Evolutionary conservation across 2,113 vertebrate species (phyloP), one percentile per base, ranked within the genome.

Genomic region (Varanus salvator): DNA sequence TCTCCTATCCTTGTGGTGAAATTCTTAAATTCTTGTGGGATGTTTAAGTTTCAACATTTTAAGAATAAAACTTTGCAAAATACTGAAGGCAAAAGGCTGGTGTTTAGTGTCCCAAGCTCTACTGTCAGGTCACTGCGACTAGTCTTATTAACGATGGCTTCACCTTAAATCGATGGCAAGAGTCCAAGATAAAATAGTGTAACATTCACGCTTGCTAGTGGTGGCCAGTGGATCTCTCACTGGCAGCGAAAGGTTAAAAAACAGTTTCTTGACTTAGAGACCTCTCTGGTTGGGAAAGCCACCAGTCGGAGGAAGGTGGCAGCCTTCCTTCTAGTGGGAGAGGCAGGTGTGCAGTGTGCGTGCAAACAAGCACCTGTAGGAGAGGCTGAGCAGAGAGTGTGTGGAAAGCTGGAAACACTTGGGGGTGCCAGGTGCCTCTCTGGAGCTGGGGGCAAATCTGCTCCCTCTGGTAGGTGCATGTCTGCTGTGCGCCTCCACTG

Each of bases 51-150:
- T 97, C 96, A 95, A 96, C 95, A 95, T 97, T 98, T 98, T 97
- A 97, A 95, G 97, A 98, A 85, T 97, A 97, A 98, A 97, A 92
- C 96, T 97, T 97, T 97, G 95, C 96, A 97, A 98, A 97, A 97
- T 97, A 97, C 71, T 77, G 85, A 84, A 93, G 94, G 86, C 86
- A 84, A 89, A 87, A 23, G 44, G 48, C 48, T 80, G 50, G 29
- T 9, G 80, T n/a, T 27, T 76, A 23, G 8, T 86, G 12, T 86
- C 69, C 64, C 50, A 44, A 38, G 27, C 52, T 27, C n/a, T 8
- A 21, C 64, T 71, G 21, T n/a, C 84, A 52, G 78, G 34, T 27
- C 80, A 8, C 3, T 54, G 11, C 44, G 72, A 76, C 23, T 23
- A 75, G n/a, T 14, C 29, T 1, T 50, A 21, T 84, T 9, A 44